These are phyloP conservation scores for Crax fasciolata DNA, from an alignment of 2,797 vertebrate genomes.

Conservation along the genomic window DNA sequence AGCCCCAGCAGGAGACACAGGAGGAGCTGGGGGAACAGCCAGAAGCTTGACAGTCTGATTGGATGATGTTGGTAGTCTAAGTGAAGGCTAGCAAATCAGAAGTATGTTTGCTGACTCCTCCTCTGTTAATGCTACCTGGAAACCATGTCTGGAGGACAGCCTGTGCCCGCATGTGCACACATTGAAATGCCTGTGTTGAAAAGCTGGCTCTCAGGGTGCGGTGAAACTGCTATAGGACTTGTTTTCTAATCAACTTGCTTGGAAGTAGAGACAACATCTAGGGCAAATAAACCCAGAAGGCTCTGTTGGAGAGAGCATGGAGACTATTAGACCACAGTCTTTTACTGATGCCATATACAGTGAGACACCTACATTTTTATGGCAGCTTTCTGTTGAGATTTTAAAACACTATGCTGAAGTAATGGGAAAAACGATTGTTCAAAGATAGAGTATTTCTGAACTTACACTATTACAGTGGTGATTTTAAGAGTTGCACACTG, in stretches of 20 bases:
- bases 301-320: neutral
- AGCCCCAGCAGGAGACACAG: neutral
- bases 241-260: neutral
- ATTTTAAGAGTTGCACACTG: neutral
- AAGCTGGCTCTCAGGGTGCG: neutral
- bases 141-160: neutral
- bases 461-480: neutral
- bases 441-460: neutral
- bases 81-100: neutral
- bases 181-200: neutral
- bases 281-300: neutral
- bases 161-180: neutral
- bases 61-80: neutral
- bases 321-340: neutral
- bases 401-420: neutral
- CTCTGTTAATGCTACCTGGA: neutral
- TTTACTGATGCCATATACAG: neutral
- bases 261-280: neutral
- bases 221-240: neutral
- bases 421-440: neutral
- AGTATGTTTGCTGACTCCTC: neutral
- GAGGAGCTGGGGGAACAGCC: neutral
- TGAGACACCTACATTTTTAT: neutral
- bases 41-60: neutral
- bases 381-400: neutral